Percentiles rank a stretch among this genome's conserved stretches.
Conservation (phyloP, 2,113 vertebrate genomes). For the Ciconia boyciana region DNA sequence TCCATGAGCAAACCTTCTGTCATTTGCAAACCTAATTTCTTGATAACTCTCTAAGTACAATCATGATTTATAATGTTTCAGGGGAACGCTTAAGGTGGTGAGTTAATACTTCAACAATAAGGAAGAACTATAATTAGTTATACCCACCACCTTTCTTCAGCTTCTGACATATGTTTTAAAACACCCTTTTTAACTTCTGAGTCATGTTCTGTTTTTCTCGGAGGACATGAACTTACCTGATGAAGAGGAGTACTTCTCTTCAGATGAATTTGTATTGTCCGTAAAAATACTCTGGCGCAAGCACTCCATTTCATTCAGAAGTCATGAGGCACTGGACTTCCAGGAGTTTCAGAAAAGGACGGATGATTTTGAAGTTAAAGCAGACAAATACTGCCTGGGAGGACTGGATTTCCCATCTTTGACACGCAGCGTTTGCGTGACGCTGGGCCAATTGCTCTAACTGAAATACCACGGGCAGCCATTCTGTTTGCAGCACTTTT, state of each 20-base stretch:
- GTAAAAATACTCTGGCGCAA: background rate
- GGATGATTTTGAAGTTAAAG: background rate
- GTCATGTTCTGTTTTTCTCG: background rate
- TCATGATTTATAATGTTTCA: background rate
- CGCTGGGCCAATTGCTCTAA: accelerated
- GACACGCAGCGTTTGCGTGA: accelerated
- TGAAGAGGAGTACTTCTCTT: background rate
- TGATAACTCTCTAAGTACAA: background rate
- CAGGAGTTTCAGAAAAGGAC: background rate
- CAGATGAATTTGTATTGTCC: background rate
- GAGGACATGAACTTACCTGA: background rate
- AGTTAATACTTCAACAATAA: background rate
- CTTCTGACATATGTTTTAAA: background rate
- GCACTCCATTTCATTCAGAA: background rate
- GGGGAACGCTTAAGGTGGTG: background rate
- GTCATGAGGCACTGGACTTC: background rate
- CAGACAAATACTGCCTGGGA: background rate
- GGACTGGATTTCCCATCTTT: background rate
- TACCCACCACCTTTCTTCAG: background rate
- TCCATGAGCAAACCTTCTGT: background rate
- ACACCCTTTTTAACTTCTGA: background rate
- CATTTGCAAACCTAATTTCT: background rate
- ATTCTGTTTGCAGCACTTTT: background rate
- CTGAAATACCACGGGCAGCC: background rate
- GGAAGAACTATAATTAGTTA: background rate